These are phyloP conservation scores for Cyrtonyx montezumae DNA, from an alignment of 2,113 vertebrate genomes.

Conservation along the genomic window DNA sequence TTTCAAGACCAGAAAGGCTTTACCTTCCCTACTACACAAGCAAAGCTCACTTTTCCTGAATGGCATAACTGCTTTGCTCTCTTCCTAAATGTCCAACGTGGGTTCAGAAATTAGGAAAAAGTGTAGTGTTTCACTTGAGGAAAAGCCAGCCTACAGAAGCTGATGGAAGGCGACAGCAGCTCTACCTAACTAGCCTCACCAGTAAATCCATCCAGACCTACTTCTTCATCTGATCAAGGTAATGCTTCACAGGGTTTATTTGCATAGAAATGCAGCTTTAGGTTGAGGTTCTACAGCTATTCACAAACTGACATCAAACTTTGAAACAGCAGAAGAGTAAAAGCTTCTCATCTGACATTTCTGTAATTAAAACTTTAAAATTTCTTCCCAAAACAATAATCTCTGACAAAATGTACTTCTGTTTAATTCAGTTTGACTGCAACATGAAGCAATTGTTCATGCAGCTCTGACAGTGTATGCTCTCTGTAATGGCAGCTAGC, in stretches of 20 bases:
- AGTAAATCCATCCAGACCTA: neutral
- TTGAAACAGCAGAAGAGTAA: neutral
- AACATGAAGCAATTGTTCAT: neutral
- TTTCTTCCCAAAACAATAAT: neutral
- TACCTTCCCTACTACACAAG: neutral
- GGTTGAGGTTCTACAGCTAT: neutral
- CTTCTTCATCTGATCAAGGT: neutral
- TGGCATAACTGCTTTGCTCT: neutral
- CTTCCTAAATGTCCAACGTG: rapidly evolving
- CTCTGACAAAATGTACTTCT: neutral
- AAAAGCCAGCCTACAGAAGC: neutral
- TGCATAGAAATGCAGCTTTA: constrained; percentile 23
- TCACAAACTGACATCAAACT: neutral
- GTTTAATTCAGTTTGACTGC: neutral
- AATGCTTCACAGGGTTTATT: neutral
- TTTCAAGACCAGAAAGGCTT: neutral
- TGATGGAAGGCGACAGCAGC: neutral
- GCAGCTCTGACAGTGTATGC: neutral
- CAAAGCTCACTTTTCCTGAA: neutral
- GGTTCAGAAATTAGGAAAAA: neutral
- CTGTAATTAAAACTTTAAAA: neutral
- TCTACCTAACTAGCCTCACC: neutral
- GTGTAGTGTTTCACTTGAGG: neutral
- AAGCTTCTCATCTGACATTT: neutral
- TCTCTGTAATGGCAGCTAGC: neutral